These are phyloP conservation scores for Oasisia sp. DNA, from an alignment of 2,888 invertebrate species.

Conservation along the genomic window DNA sequence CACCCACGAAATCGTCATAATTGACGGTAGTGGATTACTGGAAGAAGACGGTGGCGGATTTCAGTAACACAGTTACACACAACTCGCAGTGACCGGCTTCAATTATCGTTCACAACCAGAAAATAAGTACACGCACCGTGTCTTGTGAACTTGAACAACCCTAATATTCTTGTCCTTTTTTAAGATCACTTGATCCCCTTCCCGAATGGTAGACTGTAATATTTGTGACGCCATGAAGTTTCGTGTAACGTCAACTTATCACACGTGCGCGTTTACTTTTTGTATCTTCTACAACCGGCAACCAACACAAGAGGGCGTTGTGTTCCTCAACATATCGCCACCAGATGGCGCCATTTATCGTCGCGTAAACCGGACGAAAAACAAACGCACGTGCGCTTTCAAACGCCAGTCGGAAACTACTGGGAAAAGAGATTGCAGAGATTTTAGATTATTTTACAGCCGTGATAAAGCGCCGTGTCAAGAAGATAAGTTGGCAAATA, in stretches of 20 bases:
- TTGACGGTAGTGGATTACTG: no score
- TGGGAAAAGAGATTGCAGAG: background rate
- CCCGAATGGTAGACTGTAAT: conserved; percentile 5
- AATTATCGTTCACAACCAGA: background rate
- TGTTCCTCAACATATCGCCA: background rate
- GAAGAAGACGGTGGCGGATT: no score
- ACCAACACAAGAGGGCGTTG: background rate
- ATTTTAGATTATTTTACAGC: background rate
- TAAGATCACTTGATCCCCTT: background rate
- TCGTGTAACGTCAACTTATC: background rate
- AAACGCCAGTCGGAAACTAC: background rate
- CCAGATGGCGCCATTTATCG: background rate
- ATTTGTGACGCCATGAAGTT: background rate
- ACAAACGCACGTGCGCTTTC: conserved; percentile 17
- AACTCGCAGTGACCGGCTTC: background rate
- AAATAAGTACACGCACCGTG: background rate
- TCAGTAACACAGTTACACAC: no score
- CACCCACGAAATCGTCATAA: no score
- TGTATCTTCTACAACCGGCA: background rate
- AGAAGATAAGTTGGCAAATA: background rate
- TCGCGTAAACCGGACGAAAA: background rate
- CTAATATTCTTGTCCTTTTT: background rate
- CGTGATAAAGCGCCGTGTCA: background rate
- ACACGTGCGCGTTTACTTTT: background rate
- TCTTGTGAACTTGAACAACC: conserved; percentile 3